phyloP scores from a whole-genome alignment of 2,797 vertebrate species.

The Apogon talboti region DNA sequence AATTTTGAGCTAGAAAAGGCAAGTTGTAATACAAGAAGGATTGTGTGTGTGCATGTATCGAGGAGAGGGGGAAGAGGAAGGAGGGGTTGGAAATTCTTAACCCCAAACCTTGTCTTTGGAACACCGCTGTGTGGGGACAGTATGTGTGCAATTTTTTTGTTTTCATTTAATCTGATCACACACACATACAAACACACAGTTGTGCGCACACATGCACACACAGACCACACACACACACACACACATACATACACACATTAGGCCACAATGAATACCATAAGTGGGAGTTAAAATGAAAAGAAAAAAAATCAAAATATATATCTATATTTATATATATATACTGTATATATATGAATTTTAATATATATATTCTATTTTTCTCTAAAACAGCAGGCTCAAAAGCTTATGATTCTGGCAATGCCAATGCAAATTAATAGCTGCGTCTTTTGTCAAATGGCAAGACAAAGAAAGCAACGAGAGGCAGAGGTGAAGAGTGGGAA shows the following conservation, averaged over 20 bases:
- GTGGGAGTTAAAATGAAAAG: constrained; percentile 57
- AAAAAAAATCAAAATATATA: constrained; percentile 71
- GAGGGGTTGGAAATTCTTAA: constrained; percentile 67
- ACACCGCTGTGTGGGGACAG: constrained; percentile 73
- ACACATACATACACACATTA: constrained; percentile 26
- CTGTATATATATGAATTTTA: constrained; percentile 55
- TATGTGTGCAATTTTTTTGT: constrained; percentile 31
- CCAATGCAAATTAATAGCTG: constrained; percentile 27
- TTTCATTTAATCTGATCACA: constrained; percentile 13
- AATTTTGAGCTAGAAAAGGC: constrained; percentile 77
- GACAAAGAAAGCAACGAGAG: constrained; percentile 5
- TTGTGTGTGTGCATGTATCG: constrained; percentile 43
- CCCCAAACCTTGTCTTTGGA: constrained; percentile 75
- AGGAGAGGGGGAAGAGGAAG: constrained; percentile 23
- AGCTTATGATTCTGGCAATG: constrained; percentile 74
- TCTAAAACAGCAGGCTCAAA: constrained; percentile 80
- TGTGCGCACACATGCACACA: constrained; percentile 70
- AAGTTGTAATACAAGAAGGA: constrained; percentile 77
- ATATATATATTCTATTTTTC: constrained; percentile 67
- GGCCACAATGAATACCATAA: constrained; percentile 78
- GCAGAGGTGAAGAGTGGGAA: constrained; percentile 10
- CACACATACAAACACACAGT: constrained; percentile 71
- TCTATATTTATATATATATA: constrained; percentile 44
- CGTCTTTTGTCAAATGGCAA: constrained; percentile 37
- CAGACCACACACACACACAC: constrained; percentile 10